These are phyloP conservation scores for Eulacestoma nigropectus DNA, from an alignment of 2,113 vertebrate genomes.

Conservation along the genomic window DNA sequence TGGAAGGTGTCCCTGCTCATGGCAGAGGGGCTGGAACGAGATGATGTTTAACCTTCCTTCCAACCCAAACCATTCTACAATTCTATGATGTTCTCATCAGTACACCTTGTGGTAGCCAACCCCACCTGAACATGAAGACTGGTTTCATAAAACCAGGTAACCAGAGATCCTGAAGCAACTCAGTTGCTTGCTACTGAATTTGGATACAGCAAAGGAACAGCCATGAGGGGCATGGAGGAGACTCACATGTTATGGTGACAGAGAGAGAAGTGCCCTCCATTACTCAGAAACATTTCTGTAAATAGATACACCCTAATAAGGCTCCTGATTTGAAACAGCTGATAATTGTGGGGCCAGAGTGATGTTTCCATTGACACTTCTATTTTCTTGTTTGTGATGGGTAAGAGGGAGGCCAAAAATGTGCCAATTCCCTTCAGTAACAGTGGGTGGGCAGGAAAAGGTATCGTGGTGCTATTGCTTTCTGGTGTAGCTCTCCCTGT, in stretches of 20 bases:
- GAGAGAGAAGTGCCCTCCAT: not conserved
- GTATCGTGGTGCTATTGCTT: fast-evolving
- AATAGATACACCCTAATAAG: not conserved
- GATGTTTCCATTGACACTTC: not conserved
- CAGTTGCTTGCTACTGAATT: not conserved
- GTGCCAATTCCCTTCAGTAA: not conserved
- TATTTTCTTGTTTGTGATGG: not conserved
- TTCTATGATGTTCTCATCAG: not conserved
- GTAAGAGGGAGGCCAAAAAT: not conserved
- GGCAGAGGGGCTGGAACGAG: not conserved
- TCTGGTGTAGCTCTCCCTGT: not conserved
- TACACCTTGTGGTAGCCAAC: not conserved
- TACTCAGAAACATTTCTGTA: not conserved
- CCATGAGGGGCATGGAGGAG: not conserved
- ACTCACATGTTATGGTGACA: fast-evolving
- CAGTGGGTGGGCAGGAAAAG: not conserved
- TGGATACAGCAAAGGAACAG: not conserved
- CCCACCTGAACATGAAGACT: not conserved
- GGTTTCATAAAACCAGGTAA: not conserved
- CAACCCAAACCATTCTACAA: not conserved
- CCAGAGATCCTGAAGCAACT: not conserved
- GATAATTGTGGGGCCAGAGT: not conserved
- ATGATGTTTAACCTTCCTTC: not conserved
- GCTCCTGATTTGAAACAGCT: not conserved
- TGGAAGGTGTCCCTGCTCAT: not conserved